Evolutionary conservation across 1,140 invertebrate genomes (phyloP).

Genomic region (Drosophila fuyamai): DNA sequence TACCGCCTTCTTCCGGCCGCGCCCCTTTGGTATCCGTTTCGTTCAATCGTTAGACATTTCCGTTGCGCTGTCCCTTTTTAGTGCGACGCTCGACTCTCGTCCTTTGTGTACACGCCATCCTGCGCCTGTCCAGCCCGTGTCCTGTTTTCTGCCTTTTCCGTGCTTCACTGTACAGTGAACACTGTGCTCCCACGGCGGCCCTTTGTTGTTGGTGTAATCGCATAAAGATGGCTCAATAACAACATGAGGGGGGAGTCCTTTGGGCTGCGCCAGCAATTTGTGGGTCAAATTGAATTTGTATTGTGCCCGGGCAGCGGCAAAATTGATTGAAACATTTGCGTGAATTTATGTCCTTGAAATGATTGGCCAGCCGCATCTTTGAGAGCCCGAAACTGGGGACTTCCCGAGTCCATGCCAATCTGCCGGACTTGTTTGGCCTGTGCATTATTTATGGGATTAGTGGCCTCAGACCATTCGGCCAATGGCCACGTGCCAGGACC

Average conservation of each 20-base stretch:
- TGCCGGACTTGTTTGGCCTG: constrained; percentile 32
- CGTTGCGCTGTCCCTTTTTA: constrained; percentile 76
- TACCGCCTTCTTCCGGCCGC: constrained; percentile 28
- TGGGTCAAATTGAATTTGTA: constrained; percentile 83
- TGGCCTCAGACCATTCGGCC: constrained; percentile 47
- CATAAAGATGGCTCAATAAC: constrained; percentile 81
- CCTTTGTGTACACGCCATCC: constrained; percentile 65
- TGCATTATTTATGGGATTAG: constrained; percentile 81
- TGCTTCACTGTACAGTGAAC: constrained; percentile 23
- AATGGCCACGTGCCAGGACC: constrained; percentile 65
- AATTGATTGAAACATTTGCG: constrained; percentile 83
- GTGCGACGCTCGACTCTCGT: constrained; percentile 56
- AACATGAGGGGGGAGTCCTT: constrained; percentile 47
- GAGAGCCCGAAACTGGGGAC: constrained; percentile 20
- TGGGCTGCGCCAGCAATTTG: constrained; percentile 74
- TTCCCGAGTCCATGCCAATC: constrained; percentile 27
- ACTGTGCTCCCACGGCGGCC: constrained; percentile 26
- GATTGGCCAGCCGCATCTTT: constrained; percentile 74
- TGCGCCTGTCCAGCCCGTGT: constrained; percentile 25
- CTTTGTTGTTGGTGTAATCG: constrained; percentile 73
- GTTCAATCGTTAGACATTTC: constrained; percentile 82
- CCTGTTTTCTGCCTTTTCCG: constrained; percentile 27
- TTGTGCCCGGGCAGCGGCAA: constrained; percentile 70
- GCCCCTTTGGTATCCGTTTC: constrained; percentile 55
- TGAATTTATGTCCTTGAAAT: constrained; percentile 82